These are phyloP conservation scores for Brassicogethes aeneus DNA, from an alignment of 2,888 invertebrate genomes.

Conservation along the genomic window DNA sequence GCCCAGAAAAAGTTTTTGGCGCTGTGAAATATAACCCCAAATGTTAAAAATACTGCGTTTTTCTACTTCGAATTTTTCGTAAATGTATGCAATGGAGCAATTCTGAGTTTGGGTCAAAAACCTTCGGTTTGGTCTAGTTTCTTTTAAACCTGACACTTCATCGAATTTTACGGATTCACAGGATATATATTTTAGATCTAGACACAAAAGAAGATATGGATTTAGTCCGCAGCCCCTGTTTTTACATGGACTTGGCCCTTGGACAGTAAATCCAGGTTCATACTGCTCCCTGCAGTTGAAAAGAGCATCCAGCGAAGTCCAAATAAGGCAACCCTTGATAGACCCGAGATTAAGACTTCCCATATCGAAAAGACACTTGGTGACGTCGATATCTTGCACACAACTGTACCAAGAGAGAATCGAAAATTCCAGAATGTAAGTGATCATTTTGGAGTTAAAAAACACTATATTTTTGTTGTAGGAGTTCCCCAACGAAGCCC, in stretches of 20 bases:
- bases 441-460: conserved; percentile 7
- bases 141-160: too few relatives aligned
- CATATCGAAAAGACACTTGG: conserved; percentile 40
- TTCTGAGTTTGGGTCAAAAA: too few relatives aligned
- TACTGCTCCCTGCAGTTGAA: conserved; percentile 41
- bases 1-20: too few relatives aligned
- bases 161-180: too few relatives aligned
- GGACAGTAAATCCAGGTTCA: conserved; percentile 41
- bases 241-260: conserved; percentile 43
- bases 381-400: conserved; percentile 41
- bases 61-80: too few relatives aligned
- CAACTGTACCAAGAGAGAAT: conserved; percentile 27
- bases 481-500: conserved; percentile 28
- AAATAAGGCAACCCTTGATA: conserved; percentile 32
- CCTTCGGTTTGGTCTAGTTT: too few relatives aligned
- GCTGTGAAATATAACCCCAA: too few relatives aligned
- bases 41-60: too few relatives aligned
- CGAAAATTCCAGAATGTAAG: conserved; percentile 23
- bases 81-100: too few relatives aligned
- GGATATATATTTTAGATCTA: conserved; percentile 18
- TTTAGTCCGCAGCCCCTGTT: conserved; percentile 42
- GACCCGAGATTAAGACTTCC: conserved; percentile 40
- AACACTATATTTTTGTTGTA: conserved; percentile 13
- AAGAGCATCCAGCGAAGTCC: conserved; percentile 40
- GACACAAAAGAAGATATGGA: conserved; percentile 41